Evolutionary conservation across 1,140 invertebrate genomes (phyloP).

Genomic region (Mylabris phalerata): DNA sequence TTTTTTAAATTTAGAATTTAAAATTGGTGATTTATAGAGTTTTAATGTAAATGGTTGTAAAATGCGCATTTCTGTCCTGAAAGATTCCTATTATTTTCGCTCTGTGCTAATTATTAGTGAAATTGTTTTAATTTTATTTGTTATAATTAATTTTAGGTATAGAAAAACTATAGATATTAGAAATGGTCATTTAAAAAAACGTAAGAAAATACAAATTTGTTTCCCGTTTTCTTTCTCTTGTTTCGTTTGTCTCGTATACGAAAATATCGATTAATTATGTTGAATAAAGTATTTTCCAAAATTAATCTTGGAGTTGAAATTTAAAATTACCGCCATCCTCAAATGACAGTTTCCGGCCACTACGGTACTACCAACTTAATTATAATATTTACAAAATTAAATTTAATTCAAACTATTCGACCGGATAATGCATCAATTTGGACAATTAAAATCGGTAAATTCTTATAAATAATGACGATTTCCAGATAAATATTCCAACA

Average conservation of each 20-base stretch:
- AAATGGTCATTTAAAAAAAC: too few relatives aligned
- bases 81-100: conserved; percentile 2
- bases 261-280: conserved; percentile 28
- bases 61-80: conserved; percentile 7
- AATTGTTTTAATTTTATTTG: conserved; percentile 13
- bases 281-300: conserved; percentile 35
- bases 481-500: too few relatives aligned
- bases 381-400: too few relatives aligned
- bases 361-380: too few relatives aligned
- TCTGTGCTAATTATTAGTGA: conserved; percentile 8
- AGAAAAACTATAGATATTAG: conserved; percentile 9
- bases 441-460: too few relatives aligned
- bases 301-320: neutral
- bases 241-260: conserved; percentile 23
- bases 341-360: too few relatives aligned
- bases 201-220: too few relatives aligned
- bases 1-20: neutral
- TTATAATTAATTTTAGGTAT: conserved; percentile 13
- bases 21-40: conserved; percentile 10
- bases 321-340: too few relatives aligned
- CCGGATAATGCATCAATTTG: too few relatives aligned
- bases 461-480: too few relatives aligned
- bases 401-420: too few relatives aligned
- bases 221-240: conserved; percentile 18
- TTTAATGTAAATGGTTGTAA: conserved; percentile 11